Conservation (phyloP, 1,140 invertebrate species). For the Drosophila kanapiae region DNA sequence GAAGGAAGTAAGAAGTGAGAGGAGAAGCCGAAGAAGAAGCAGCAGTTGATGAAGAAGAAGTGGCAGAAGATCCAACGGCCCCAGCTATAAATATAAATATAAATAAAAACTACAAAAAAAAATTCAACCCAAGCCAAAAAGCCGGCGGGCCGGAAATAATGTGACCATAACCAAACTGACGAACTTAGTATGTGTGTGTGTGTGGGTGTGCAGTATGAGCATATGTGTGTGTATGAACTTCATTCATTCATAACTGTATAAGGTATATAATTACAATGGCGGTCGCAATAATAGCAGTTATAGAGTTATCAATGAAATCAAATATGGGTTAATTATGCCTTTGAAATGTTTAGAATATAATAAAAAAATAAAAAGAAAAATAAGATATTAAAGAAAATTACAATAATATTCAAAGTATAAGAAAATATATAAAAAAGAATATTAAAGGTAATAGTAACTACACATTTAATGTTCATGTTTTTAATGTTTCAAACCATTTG, state of each 20-base stretch:
- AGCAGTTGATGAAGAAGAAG: slow-evolving; percentile 8
- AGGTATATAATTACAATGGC: slow-evolving; percentile 46
- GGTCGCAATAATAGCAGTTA: slow-evolving; percentile 5
- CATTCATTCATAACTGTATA: slow-evolving; percentile 71
- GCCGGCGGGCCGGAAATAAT: slow-evolving; percentile 73
- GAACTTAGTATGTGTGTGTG: slow-evolving; percentile 13
- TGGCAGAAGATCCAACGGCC: slow-evolving; percentile 18
- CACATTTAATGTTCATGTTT: neutral
- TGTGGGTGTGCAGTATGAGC: neutral
- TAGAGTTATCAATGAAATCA: neutral
- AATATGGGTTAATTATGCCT: neutral
- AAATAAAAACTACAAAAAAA: slow-evolving; percentile 16
- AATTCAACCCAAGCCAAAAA: slow-evolving; percentile 35
- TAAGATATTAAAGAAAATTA: neutral
- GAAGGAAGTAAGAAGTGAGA: slow-evolving; percentile 21
- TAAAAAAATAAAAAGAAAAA: neutral
- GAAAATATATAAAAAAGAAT: too few species aligned
- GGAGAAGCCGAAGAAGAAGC: too few species aligned
- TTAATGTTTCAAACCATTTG: neutral
- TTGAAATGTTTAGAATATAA: neutral
- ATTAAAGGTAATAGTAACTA: too few species aligned
- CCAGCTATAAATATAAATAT: slow-evolving; percentile 66
- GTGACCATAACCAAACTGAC: slow-evolving; percentile 65
- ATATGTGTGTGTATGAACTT: slow-evolving; percentile 26
- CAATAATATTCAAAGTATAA: neutral